Evolutionary conservation across 2,888 invertebrate genomes (phyloP).

Genomic region (Clivina fossor): DNA sequence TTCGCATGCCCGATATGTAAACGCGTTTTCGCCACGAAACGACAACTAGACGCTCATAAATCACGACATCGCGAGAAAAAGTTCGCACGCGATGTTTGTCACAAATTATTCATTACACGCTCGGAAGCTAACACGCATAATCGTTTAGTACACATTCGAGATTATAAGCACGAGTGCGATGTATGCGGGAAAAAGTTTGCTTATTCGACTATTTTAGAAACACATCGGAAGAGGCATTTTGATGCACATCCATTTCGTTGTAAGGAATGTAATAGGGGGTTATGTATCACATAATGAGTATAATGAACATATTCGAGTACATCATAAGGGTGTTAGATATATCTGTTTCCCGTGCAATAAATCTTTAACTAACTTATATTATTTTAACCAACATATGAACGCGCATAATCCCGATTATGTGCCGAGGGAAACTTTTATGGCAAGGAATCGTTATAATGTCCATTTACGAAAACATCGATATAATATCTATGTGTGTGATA

Average conservation of each 20-base stretch:
- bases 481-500: slow-evolving; percentile 2
- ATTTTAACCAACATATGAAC: slow-evolving; percentile 11
- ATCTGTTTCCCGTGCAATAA: slow-evolving; percentile 37
- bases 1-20: slow-evolving; percentile 22
- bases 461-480: slow-evolving; percentile 3
- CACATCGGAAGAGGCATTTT: slow-evolving; percentile 38
- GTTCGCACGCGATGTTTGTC: slow-evolving; percentile 58
- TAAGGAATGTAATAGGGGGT: slow-evolving; percentile 34
- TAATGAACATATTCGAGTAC: slow-evolving; percentile 33
- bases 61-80: slow-evolving; percentile 56
- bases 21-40: slow-evolving; percentile 15
- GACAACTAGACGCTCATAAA: slow-evolving; percentile 47
- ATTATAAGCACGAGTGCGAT: slow-evolving; percentile 1
- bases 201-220: background rate
- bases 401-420: slow-evolving; percentile 20
- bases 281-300: slow-evolving; percentile 35
- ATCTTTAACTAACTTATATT: slow-evolving; percentile 12
- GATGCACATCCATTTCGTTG: slow-evolving; percentile 42
- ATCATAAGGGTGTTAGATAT: slow-evolving; percentile 32
- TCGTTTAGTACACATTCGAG: background rate
- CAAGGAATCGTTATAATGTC: background rate
- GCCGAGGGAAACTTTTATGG: background rate
- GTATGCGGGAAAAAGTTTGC: slow-evolving; percentile 13
- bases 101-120: slow-evolving; percentile 54
- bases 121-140: background rate